These are phyloP conservation scores for Aquatica leii DNA, from an alignment of 2,888 invertebrate species.

Conservation along the genomic window DNA sequence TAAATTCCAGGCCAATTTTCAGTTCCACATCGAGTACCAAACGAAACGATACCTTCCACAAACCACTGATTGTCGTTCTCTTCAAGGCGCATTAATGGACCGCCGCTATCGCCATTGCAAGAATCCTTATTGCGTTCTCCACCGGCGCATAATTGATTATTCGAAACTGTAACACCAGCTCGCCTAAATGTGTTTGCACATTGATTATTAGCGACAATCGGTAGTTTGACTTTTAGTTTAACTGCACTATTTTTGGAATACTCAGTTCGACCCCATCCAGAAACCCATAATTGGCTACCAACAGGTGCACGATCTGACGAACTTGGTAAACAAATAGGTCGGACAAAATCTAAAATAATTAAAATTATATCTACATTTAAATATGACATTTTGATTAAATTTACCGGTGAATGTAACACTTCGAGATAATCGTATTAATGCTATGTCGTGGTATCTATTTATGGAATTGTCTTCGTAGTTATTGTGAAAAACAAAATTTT, in stretches of 20 bases:
- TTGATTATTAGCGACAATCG: conserved; percentile 63
- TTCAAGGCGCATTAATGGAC: conserved; percentile 70
- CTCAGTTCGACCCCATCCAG: conserved; percentile 58
- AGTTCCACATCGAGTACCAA: conserved; percentile 62
- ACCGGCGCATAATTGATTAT: conserved; percentile 73
- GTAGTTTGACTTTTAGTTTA: conserved; percentile 54
- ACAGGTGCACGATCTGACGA: conserved; percentile 22
- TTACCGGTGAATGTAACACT: conserved; percentile 61
- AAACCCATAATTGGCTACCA: conserved; percentile 52
- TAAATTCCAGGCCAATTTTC: conserved; percentile 71
- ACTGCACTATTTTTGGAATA: conserved; percentile 35
- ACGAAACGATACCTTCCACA: conserved; percentile 66
- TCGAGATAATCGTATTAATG: conserved; percentile 62
- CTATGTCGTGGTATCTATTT: conserved; percentile 52
- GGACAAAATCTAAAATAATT: conserved; percentile 29
- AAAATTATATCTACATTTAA: conserved; percentile 57
- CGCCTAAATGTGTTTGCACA: conserved; percentile 63
- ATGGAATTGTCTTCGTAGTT: conserved; percentile 44
- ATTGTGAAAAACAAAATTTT: conserved; percentile 46
- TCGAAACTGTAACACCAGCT: conserved; percentile 61
- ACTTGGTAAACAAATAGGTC: conserved; percentile 37
- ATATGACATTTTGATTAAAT: conserved; percentile 53
- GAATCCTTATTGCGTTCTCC: conserved; percentile 72
- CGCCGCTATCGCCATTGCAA: conserved; percentile 64
- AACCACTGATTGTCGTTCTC: conserved; percentile 57